Evolutionary conservation across 2,888 invertebrate species (phyloP), one percentile per base, ranked within the genome.

Genomic region (Crioceris asparagi): DNA sequence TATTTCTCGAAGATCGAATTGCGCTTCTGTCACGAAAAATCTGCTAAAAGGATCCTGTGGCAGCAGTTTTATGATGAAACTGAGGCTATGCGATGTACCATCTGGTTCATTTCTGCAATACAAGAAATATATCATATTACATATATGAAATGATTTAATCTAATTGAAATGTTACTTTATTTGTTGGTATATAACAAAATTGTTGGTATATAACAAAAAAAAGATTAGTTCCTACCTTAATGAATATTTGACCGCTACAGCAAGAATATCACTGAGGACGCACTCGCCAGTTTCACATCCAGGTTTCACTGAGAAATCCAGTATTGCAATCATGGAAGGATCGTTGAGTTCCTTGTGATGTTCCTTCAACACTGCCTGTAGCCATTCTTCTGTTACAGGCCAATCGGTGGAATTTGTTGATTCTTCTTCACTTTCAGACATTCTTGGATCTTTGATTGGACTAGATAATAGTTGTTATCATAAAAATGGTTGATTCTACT

Each of bases 1-100:
- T 52, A 85, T 84, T 65, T 85, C 85, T 41, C 85, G 69, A 4
- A 83, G 73, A 61, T 85, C 84, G 57, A 85, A 85, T 59, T 84
- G 83, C 1, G 83, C 83, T 59, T 84, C 83, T 16, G 82, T 83
- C 41, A 85, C 83, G 61, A 84, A 84, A 48, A 79, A 77, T 36
- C 84, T 68, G 43, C 80, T 82, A 61, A 83, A 84, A 1, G 83
- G 83, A 59, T 85, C 84, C 49, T 79, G 73, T 0, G 85, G 85
- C 17, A 84, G 72, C 32, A 84, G 68, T 60, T 85, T 85, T 42
- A 84, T 77, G 47, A 85, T 77, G 34, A 85, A 60, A 64, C 63
- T 66, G 21, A 70, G 58, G 38, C 50, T 53, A 46, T 58, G 55
- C 18, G 54, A 44, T 15, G 48, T 48, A 16, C 51, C 51, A 30